A percentile compares a stretch with the other conserved stretches of the same genome.
These are phyloP conservation scores for Sinopyrophorus schimmeli DNA, from an alignment of 2,888 invertebrate genomes.

Conservation along the genomic window DNA sequence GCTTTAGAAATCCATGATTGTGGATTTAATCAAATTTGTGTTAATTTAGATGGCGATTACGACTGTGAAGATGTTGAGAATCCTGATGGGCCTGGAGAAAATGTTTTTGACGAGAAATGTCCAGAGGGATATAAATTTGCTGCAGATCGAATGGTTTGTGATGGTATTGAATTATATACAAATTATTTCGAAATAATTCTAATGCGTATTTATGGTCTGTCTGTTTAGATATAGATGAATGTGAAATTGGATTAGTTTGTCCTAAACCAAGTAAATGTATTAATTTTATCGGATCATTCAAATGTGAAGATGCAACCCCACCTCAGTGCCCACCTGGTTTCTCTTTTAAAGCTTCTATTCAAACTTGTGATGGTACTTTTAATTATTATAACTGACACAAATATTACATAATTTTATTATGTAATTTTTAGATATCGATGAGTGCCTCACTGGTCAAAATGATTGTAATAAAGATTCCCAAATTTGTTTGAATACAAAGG, in stretches of 20 bases:
- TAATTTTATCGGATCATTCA: constrained; percentile 52
- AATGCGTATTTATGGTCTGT: neutral
- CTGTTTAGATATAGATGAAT: constrained; percentile 52
- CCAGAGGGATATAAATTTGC: constrained; percentile 63
- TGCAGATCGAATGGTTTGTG: constrained; percentile 61
- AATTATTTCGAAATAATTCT: neutral
- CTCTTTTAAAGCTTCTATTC: constrained; percentile 47
- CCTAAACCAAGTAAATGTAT: constrained; percentile 48
- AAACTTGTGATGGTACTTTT: constrained; percentile 47
- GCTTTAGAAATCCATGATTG: constrained; percentile 57
- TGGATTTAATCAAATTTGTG: constrained; percentile 54
- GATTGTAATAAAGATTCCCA: constrained; percentile 69
- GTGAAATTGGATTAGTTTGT: constrained; percentile 48
- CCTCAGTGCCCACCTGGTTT: constrained; percentile 52
- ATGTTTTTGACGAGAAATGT: constrained; percentile 52
- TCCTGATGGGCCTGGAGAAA: constrained; percentile 39
- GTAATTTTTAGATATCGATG: constrained; percentile 67
- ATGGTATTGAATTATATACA: constrained; percentile 42
- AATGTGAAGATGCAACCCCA: constrained; percentile 45
- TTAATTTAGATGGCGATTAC: constrained; percentile 62
- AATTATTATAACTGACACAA: neutral
- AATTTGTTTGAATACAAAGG: constrained; percentile 72
- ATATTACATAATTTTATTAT: neutral
- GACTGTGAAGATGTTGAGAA: constrained; percentile 55
- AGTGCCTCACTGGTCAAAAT: constrained; percentile 67